Conservation (phyloP, 2,797 vertebrate genomes). For the Fundulus diaphanus region DNA sequence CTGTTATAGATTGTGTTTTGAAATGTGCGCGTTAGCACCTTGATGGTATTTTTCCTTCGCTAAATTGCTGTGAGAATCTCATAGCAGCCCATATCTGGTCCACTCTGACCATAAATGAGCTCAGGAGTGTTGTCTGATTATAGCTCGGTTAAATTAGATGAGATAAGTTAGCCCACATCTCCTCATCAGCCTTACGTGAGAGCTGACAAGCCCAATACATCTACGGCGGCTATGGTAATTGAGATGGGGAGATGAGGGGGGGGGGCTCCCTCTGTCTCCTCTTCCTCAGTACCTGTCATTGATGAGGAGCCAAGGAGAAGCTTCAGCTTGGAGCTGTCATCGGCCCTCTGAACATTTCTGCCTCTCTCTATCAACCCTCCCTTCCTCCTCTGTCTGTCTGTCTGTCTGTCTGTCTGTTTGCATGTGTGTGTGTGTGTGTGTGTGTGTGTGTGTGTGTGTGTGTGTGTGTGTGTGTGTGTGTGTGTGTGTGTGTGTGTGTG, state of each 20-base stretch:
- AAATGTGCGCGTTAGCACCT: too few relatives aligned
- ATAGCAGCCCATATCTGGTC: not conserved
- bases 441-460: constrained; percentile 61
- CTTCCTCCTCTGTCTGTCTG: constrained; percentile 7
- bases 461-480: too few relatives aligned
- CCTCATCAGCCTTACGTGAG: constrained; percentile 59
- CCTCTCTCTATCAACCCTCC: constrained; percentile 69
- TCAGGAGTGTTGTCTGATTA: constrained; percentile 60
- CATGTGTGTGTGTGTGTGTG: too few relatives aligned
- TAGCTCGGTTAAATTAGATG: constrained; percentile 64
- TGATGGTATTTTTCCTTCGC: too few relatives aligned
- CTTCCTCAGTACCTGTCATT: constrained; percentile 78
- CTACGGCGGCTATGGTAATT: constrained; percentile 70
- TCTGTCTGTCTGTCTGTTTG: constrained; percentile 33
- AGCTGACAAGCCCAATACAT: constrained; percentile 74
- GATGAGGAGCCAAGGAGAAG: constrained; percentile 76
- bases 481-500: not conserved
- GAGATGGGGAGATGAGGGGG: constrained; percentile 44
- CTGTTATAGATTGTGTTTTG: too few relatives aligned
- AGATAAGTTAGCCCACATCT: constrained; percentile 66
- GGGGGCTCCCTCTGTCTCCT: constrained; percentile 42
- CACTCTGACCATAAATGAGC: constrained; percentile 40
- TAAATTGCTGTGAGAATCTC: not conserved
- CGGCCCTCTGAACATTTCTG: constrained; percentile 69
- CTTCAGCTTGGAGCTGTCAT: constrained; percentile 78